These are phyloP conservation scores for Xenopus petersii DNA, from an alignment of 2,797 vertebrate species.

Conservation along the genomic window DNA sequence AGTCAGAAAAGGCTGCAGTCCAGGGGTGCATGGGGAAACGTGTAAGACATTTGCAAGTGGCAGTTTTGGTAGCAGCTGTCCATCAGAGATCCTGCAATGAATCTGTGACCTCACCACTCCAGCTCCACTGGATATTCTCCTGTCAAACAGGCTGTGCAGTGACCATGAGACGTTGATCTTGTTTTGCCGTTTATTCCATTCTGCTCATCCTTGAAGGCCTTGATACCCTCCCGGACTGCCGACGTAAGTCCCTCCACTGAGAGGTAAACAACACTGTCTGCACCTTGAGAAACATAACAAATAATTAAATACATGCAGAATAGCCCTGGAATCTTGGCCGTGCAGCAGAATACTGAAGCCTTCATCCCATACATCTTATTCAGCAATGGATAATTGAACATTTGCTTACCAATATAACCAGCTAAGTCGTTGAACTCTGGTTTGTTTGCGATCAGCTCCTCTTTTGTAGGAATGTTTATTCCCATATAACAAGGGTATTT, in stretches of 20 bases:
- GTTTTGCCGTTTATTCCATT: slow-evolving; percentile 58
- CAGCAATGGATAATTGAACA: not conserved
- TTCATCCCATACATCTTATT: not conserved
- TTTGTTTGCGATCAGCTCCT: slow-evolving; percentile 96
- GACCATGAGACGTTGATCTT: slow-evolving; percentile 67
- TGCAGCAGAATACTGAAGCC: too few relatives aligned
- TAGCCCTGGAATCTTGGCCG: too few relatives aligned
- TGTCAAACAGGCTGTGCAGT: slow-evolving; percentile 93
- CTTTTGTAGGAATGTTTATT: slow-evolving; percentile 98
- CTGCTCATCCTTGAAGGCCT: slow-evolving; percentile 61
- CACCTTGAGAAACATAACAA: slow-evolving; percentile 67
- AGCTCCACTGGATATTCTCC: slow-evolving; percentile 92
- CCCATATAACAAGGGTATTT: slow-evolving; percentile 96
- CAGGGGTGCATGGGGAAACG: too few relatives aligned
- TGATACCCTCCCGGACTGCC: slow-evolving; percentile 82
- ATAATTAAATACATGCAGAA: too few relatives aligned
- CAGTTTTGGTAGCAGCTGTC: slow-evolving; percentile 2
- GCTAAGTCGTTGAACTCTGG: slow-evolving; percentile 91
- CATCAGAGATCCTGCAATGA: not conserved
- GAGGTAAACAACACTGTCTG: slow-evolving; percentile 89
- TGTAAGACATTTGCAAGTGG: not conserved
- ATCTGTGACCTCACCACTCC: slow-evolving; percentile 76
- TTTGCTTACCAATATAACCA: slow-evolving; percentile 83
- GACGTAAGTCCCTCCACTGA: slow-evolving; percentile 90
- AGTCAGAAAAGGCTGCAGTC: too few relatives aligned